Conservation (phyloP, 2,797 vertebrate species). For the Amphiprion clarkii region DNA sequence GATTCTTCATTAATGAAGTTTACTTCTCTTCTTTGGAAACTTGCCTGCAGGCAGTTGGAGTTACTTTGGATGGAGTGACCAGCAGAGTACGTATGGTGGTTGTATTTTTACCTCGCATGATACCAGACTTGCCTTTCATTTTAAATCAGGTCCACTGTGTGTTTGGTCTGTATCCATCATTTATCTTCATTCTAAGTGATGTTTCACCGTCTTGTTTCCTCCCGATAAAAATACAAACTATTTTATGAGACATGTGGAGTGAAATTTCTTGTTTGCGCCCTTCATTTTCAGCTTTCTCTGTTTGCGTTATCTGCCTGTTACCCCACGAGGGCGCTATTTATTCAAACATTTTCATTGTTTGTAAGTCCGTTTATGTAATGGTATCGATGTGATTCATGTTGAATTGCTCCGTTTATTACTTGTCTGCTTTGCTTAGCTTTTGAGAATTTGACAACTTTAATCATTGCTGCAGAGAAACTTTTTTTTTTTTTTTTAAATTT, state of each 20-base stretch:
- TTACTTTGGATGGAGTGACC: slow-evolving; percentile 97
- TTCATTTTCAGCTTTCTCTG: neutral
- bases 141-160: slow-evolving; percentile 54
- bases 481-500: no score
- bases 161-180: slow-evolving; percentile 43
- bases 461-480: no score
- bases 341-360: neutral
- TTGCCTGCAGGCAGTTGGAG: slow-evolving; percentile 92
- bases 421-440: neutral
- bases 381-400: neutral
- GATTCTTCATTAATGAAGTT: slow-evolving; percentile 66
- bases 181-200: slow-evolving; percentile 7
- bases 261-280: neutral
- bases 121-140: slow-evolving; percentile 14
- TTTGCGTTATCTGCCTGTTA: slow-evolving; percentile 26
- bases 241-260: slow-evolving; percentile 3
- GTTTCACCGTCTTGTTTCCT: neutral
- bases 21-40: slow-evolving; percentile 76
- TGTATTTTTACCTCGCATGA: neutral
- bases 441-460: no score
- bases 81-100: slow-evolving; percentile 92
- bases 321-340: slow-evolving; percentile 64
- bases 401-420: neutral
- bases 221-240: neutral
- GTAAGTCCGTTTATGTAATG: neutral